These are phyloP conservation scores for Ptilorrhoa leucosticta DNA, from an alignment of 2,113 vertebrate species.

Conservation along the genomic window DNA sequence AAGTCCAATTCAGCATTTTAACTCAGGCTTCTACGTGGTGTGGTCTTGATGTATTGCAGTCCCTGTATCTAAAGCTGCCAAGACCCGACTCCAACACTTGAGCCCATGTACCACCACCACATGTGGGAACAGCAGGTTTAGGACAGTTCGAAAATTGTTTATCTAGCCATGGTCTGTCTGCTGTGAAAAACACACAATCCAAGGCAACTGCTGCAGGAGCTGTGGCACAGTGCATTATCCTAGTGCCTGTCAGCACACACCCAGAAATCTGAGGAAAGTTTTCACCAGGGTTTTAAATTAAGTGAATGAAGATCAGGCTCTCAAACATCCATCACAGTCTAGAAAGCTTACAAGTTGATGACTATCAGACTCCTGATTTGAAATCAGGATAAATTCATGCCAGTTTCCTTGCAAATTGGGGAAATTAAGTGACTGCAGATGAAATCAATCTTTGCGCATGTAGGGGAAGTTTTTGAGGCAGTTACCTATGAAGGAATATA, in stretches of 20 bases:
- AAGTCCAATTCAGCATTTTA: background rate
- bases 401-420: background rate
- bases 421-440: background rate
- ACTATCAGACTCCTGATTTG: background rate
- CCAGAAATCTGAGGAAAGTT: background rate
- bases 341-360: background rate
- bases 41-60: background rate
- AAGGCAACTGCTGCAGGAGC: background rate
- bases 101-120: background rate
- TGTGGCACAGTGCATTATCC: background rate
- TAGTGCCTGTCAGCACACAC: background rate
- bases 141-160: background rate
- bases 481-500: background rate
- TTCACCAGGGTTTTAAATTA: background rate
- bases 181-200: background rate
- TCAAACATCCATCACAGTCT: background rate
- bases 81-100: background rate
- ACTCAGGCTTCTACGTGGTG: rapidly evolving
- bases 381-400: background rate
- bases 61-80: background rate
- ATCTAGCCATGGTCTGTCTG: background rate
- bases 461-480: background rate
- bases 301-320: background rate
- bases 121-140: rapidly evolving
- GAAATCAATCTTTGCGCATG: background rate